Percentiles rank a stretch among this genome's conserved stretches.
Evolutionary conservation across 1,140 invertebrate genomes (phyloP).

Genomic region (Macrotrachela quadricornifera): DNA sequence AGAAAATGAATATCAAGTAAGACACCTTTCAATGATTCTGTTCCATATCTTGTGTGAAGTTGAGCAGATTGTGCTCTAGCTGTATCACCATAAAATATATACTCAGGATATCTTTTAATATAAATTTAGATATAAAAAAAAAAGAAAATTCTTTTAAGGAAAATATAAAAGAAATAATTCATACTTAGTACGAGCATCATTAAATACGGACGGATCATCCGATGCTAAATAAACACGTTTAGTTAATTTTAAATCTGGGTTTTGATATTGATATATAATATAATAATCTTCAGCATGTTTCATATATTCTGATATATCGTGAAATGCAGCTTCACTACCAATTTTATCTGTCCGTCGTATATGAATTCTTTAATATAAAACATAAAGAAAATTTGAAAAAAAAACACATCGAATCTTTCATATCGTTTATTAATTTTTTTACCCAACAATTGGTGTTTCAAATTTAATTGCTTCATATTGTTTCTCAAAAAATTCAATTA

Average conservation of each 20-base stretch:
- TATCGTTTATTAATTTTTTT: constrained; percentile 15
- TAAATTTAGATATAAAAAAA: not conserved
- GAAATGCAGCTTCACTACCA: constrained; percentile 85
- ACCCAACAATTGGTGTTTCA: constrained; percentile 70
- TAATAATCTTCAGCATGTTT: constrained; percentile 59
- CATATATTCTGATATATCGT: constrained; percentile 92
- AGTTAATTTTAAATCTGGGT: no score
- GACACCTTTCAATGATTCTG: constrained; percentile 63
- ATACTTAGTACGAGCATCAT: constrained; percentile 33
- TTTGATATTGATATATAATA: no score
- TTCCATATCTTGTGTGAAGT: constrained; percentile 63
- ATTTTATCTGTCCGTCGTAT: constrained; percentile 94
- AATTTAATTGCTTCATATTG: constrained; percentile 56
- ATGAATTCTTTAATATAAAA: constrained; percentile 75
- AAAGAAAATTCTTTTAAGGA: not conserved
- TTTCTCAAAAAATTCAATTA: constrained; percentile 48
- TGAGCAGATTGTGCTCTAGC: constrained; percentile 64
- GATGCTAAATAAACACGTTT: constrained; percentile 62
- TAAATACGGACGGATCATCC: constrained; percentile 47
- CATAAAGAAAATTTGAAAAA: no score
- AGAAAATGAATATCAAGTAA: constrained; percentile 73
- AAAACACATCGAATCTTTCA: constrained; percentile 4
- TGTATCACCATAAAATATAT: constrained; percentile 47
- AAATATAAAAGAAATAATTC: constrained; percentile 3
- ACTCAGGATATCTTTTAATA: constrained; percentile 49